Conservation (phyloP, 1,140 invertebrate species). For the Asbolus verrucosus region DNA sequence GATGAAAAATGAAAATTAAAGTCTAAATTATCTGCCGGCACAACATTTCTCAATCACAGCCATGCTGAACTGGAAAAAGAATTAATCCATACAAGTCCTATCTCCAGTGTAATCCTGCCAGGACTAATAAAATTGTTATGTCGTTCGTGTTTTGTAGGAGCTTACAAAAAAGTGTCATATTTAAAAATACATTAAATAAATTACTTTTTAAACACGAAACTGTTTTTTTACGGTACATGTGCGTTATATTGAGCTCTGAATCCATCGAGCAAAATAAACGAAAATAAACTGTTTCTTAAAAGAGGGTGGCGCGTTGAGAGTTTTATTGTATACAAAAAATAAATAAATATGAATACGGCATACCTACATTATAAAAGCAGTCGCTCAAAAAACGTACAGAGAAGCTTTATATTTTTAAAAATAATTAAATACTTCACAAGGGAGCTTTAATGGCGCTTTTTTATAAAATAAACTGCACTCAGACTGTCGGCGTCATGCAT, state of each 20-base stretch:
- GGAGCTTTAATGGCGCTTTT: conserved; percentile 3
- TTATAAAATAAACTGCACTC: neutral
- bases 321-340: conserved; percentile 15
- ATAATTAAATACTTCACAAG: conserved; percentile 30
- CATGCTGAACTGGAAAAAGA: neutral
- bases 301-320: conserved; percentile 23
- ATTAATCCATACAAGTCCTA: conserved; percentile 16
- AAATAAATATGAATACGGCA: conserved; percentile 2
- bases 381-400: neutral
- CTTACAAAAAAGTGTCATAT: conserved; percentile 15
- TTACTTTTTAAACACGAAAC: conserved; percentile 26
- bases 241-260: neutral
- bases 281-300: conserved; percentile 7
- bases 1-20: neutral
- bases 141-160: neutral
- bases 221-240: neutral
- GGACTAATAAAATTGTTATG: conserved; percentile 13
- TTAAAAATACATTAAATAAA: conserved; percentile 36
- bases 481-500: no score
- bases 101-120: neutral
- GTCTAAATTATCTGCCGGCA: no score
- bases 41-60: no score
- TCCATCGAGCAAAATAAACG: conserved; percentile 18
- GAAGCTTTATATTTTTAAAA: conserved; percentile 26
- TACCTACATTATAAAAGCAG: neutral